phyloP scores from a whole-genome alignment of 2,888 invertebrate species.

The Periphyllus acericola region DNA sequence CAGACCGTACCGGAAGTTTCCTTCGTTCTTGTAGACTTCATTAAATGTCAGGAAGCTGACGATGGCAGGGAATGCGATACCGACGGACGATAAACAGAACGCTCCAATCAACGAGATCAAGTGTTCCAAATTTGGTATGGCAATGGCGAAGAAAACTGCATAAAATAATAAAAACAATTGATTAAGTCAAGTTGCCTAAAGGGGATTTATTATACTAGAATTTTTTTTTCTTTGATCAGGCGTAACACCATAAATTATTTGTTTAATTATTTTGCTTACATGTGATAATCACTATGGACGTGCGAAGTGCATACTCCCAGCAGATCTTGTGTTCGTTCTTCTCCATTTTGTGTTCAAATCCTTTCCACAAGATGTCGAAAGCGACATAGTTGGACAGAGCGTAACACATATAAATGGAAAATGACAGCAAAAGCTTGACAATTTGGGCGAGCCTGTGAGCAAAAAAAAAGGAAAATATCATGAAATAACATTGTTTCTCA shows the following conservation, averaged over 20 bases:
- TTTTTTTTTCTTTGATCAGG: no score
- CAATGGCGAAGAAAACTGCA: slow-evolving; percentile 83
- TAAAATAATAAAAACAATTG: slow-evolving; percentile 65
- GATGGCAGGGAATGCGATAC: slow-evolving; percentile 89
- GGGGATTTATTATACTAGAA: neutral
- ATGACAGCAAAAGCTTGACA: slow-evolving; percentile 78
- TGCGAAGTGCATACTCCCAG: slow-evolving; percentile 84
- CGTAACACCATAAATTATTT: no score
- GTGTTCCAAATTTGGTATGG: slow-evolving; percentile 81
- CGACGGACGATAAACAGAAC: slow-evolving; percentile 86
- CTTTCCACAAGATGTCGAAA: slow-evolving; percentile 91
- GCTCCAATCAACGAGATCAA: slow-evolving; percentile 86
- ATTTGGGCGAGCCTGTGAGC: slow-evolving; percentile 76
- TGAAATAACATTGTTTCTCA: no score
- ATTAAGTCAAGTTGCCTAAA: neutral
- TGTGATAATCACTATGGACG: slow-evolving; percentile 80
- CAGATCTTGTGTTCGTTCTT: slow-evolving; percentile 73
- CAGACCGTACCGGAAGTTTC: slow-evolving; percentile 66
- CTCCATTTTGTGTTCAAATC: slow-evolving; percentile 72
- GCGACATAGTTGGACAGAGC: slow-evolving; percentile 96
- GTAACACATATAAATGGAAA: slow-evolving; percentile 91
- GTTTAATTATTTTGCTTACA: slow-evolving; percentile 74
- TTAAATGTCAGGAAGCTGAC: slow-evolving; percentile 87
- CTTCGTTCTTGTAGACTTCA: slow-evolving; percentile 71
- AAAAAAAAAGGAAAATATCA: neutral